Percentiles rank a stretch among this genome's conserved stretches.
Evolutionary conservation across 2,888 invertebrate genomes (phyloP).

Genomic region (Phyto melanocephala): DNA sequence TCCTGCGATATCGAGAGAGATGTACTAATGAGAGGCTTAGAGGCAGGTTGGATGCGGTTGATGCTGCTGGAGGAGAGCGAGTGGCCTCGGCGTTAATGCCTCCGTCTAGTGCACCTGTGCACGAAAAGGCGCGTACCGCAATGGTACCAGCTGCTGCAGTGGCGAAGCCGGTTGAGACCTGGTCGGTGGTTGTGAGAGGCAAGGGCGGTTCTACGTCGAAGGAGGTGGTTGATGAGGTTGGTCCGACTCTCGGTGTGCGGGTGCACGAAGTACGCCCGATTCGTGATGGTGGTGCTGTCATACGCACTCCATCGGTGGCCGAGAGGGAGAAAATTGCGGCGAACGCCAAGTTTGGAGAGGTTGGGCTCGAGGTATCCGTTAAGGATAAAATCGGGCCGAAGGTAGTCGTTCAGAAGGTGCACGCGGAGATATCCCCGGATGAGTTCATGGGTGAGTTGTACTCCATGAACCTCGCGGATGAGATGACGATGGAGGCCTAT

Average conservation of each 20-base stretch:
- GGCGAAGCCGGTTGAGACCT: not conserved
- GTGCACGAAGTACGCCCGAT: not conserved
- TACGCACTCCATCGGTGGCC: conserved; percentile 48
- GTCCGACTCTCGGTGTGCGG: conserved; percentile 12
- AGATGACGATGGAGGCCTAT: not conserved
- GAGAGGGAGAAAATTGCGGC: conserved; percentile 45
- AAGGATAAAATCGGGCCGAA: conserved; percentile 5
- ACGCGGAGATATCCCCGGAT: not conserved
- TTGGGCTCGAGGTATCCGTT: conserved; percentile 3
- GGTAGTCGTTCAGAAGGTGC: not conserved
- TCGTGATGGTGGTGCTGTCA: conserved; percentile 35
- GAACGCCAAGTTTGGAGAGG: conserved; percentile 47
- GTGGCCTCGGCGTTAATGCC: no score
- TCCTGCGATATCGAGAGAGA: no score
- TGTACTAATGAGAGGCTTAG: no score
- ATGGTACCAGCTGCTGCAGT: not conserved
- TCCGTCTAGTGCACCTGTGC: not conserved
- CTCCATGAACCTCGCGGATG: not conserved
- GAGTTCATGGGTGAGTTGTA: not conserved
- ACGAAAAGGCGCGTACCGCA: not conserved
- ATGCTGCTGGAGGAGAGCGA: no score
- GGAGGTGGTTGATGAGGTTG: conserved; percentile 28
- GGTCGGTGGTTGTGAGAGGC: not conserved
- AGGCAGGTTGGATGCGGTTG: no score
- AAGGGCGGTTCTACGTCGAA: not conserved